These are phyloP conservation scores for Amphiprion ocellaris DNA, from an alignment of 2,113 vertebrate species.

Conservation along the genomic window DNA sequence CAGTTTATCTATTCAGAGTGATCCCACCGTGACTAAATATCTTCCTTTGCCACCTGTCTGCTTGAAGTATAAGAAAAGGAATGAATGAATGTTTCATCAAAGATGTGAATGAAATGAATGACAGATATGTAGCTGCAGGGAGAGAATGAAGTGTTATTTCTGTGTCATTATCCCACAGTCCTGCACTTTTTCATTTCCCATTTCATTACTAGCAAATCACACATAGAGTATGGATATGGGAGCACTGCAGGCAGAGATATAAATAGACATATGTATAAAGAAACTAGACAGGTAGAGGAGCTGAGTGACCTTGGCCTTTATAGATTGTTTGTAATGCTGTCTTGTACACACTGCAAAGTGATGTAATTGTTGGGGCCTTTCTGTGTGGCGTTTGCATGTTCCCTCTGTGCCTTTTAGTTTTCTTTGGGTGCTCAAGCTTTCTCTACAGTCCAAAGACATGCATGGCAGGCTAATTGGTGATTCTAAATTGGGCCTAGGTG, in stretches of 20 bases:
- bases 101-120: conserved; percentile 45
- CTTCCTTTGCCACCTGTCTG: conserved; percentile 38
- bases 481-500: too few relatives aligned
- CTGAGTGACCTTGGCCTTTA: conserved; percentile 1
- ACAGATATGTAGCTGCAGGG: conserved; percentile 48
- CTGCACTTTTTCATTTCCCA: conserved; percentile 33
- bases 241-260: background rate
- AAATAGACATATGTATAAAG: background rate
- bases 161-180: conserved; percentile 40
- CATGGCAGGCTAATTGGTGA: too few relatives aligned
- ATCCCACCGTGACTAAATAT: conserved; percentile 35
- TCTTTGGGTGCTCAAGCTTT: too few relatives aligned
- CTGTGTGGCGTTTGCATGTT: too few relatives aligned
- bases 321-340: background rate
- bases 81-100: conserved; percentile 58
- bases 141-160: conserved; percentile 42
- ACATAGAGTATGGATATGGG: conserved; percentile 18
- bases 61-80: conserved; percentile 35
- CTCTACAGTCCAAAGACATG: too few relatives aligned
- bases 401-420: too few relatives aligned
- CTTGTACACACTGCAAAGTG: background rate
- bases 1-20: conserved; percentile 28
- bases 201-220: conserved; percentile 22
- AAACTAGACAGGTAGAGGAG: background rate
- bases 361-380: too few relatives aligned